Conservation (phyloP, 1,140 invertebrate genomes). For the Philaenus spumarius region DNA sequence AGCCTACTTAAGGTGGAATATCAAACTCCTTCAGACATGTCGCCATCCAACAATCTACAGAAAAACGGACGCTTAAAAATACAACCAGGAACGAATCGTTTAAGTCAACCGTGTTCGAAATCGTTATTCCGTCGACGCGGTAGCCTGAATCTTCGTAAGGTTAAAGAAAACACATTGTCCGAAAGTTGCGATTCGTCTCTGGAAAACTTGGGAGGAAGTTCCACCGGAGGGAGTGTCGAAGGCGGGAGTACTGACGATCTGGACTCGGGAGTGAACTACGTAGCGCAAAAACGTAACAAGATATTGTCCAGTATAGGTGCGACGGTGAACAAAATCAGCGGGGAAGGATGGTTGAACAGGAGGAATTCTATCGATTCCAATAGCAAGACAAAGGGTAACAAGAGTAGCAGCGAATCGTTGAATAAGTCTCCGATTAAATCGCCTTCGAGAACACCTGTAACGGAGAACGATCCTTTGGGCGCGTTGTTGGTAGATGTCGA, state of each 20-base stretch:
- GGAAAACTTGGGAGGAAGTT: slow-evolving; percentile 27
- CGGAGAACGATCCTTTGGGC: slow-evolving; percentile 85
- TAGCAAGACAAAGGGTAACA: neutral
- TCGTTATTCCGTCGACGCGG: slow-evolving; percentile 19
- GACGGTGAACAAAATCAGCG: slow-evolving; percentile 2
- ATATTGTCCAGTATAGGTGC: neutral
- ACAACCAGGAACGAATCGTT: neutral
- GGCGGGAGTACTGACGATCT: slow-evolving; percentile 21
- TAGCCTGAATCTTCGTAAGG: slow-evolving; percentile 24
- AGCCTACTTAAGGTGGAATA: slow-evolving; percentile 40
- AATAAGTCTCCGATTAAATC: slow-evolving; percentile 43
- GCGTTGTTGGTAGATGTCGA: slow-evolving; percentile 53
- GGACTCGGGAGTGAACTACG: slow-evolving; percentile 1
- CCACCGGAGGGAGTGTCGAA: neutral
- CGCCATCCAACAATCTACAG: neutral
- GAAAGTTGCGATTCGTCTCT: slow-evolving; percentile 28
- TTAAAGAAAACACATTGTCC: slow-evolving; percentile 8
- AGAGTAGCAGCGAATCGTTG: slow-evolving; percentile 18
- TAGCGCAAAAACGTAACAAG: neutral
- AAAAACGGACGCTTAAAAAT: neutral
- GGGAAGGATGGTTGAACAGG: neutral
- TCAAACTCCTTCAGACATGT: neutral
- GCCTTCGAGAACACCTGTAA: slow-evolving; percentile 68
- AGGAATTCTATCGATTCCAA: neutral
- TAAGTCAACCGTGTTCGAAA: neutral